These are phyloP conservation scores for Drosophila azteca DNA, from an alignment of 1,140 invertebrate genomes.

Conservation along the genomic window DNA sequence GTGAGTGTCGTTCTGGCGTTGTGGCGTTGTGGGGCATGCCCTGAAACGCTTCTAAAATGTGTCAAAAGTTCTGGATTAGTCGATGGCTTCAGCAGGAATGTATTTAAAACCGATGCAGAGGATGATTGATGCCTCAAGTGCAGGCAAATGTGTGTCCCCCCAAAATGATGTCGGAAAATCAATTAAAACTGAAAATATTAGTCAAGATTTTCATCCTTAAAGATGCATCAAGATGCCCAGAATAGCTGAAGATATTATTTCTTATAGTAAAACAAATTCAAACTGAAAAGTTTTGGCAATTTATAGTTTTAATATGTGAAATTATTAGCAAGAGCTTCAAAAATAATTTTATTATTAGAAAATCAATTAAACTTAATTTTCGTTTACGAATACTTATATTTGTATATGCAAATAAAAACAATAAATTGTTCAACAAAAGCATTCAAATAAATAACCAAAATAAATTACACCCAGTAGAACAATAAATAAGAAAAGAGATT, in stretches of 20 bases:
- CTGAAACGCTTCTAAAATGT: slow-evolving; percentile 53
- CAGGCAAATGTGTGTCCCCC: background rate
- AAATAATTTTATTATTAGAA: too few relatives aligned
- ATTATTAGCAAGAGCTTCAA: too few relatives aligned
- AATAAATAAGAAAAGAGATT: slow-evolving; percentile 20
- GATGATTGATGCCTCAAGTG: slow-evolving; percentile 32
- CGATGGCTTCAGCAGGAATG: slow-evolving; percentile 53
- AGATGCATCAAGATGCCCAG: too few relatives aligned
- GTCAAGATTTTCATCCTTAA: background rate
- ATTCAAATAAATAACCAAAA: slow-evolving; percentile 12
- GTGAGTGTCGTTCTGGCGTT: background rate
- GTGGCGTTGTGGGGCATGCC: background rate
- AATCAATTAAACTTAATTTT: too few relatives aligned
- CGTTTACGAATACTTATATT: too few relatives aligned
- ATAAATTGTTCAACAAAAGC: background rate
- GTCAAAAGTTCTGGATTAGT: slow-evolving; percentile 72
- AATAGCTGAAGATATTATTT: too few relatives aligned
- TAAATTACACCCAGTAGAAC: background rate
- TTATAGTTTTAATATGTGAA: too few relatives aligned
- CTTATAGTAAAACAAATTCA: background rate
- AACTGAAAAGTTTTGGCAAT: background rate
- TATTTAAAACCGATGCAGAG: slow-evolving; percentile 46
- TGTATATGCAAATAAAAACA: slow-evolving; percentile 4
- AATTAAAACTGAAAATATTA: background rate
- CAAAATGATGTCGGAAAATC: slow-evolving; percentile 7